Conservation (phyloP, 2,113 vertebrate species). For the Uropsilus gracilis region DNA sequence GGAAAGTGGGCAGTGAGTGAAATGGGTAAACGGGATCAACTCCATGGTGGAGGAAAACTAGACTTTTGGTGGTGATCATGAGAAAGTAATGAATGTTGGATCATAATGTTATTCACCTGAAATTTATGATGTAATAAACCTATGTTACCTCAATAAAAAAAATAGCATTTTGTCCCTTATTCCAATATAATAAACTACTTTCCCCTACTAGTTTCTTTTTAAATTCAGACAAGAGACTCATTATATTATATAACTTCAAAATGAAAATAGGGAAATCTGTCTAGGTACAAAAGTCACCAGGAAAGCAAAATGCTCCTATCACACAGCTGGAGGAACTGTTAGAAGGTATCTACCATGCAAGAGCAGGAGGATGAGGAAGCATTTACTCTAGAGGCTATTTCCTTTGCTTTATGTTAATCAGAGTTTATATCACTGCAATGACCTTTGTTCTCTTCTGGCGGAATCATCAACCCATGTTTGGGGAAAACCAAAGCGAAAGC, state of each 20-base stretch:
- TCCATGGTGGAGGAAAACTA: neutral
- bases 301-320: neutral
- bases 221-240: neutral
- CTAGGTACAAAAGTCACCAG: neutral
- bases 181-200: neutral
- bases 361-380: neutral
- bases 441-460: neutral
- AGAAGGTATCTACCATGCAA: neutral
- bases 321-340: too few species aligned
- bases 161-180: neutral
- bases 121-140: neutral
- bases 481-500: neutral
- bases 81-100: neutral
- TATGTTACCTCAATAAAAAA: neutral
- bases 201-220: neutral
- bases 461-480: accelerated
- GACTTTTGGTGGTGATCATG: neutral
- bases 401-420: neutral
- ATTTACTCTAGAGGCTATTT: neutral
- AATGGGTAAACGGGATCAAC: neutral
- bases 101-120: too few species aligned
- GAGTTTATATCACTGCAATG: neutral
- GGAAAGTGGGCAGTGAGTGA: neutral
- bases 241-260: neutral
- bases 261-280: neutral